Evolutionary conservation across 2,888 invertebrate species (phyloP).

Genomic region (Teleogryllus oceanicus): DNA sequence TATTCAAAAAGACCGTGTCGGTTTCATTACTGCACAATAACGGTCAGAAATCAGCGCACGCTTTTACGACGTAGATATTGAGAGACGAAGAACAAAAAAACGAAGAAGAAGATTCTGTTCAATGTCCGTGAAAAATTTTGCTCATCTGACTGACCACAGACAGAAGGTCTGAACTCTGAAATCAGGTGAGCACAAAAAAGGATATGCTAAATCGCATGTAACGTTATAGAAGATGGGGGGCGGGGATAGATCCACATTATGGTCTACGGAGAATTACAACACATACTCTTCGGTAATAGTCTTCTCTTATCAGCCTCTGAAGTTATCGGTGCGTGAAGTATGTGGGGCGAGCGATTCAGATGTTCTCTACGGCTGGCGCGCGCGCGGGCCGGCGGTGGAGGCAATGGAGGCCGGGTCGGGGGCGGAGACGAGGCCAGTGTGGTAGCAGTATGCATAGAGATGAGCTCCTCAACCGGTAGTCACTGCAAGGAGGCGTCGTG

Average conservation of each 20-base stretch:
- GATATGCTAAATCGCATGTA: conserved; percentile 18
- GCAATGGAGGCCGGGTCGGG: background rate
- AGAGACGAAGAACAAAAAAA: too few species aligned
- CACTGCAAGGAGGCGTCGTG: too few species aligned
- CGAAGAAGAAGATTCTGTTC: background rate
- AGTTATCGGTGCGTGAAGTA: conserved; percentile 7
- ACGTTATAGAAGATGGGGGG: background rate
- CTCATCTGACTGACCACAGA: background rate
- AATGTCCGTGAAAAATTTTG: background rate
- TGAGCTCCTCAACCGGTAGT: too few species aligned
- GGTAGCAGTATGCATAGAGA: too few species aligned
- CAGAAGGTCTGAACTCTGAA: background rate
- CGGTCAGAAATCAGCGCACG: background rate
- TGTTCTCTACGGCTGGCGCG: background rate
- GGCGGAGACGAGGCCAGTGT: background rate
- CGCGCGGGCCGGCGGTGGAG: background rate
- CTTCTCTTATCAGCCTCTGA: background rate
- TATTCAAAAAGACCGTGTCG: background rate
- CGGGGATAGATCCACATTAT: background rate
- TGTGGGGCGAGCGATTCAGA: conserved; percentile 7
- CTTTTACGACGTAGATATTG: too few species aligned
- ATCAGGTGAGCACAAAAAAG: background rate
- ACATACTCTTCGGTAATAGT: background rate
- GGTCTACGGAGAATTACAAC: conserved; percentile 9
- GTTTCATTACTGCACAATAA: conserved; percentile 7